Evolutionary conservation across 2,113 vertebrate genomes (phyloP).

Genomic region (Lasiurus borealis): DNA sequence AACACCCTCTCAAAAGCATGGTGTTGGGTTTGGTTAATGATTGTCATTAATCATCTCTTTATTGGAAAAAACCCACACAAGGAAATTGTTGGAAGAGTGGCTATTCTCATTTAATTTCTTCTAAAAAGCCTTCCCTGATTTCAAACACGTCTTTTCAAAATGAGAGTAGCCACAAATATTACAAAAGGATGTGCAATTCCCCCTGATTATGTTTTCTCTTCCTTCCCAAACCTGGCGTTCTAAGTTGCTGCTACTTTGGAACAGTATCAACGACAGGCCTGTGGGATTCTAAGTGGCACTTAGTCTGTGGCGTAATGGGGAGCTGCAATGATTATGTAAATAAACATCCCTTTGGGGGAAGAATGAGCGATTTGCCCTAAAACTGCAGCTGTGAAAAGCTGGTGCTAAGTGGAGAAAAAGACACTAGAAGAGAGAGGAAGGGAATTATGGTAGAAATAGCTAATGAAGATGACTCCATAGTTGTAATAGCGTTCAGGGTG

Average conservation of each 20-base stretch:
- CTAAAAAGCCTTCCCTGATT: constrained; percentile 25
- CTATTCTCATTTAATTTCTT: constrained; percentile 31
- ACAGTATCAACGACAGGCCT: neutral
- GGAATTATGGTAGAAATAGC: neutral
- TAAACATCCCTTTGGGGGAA: neutral
- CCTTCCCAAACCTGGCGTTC: neutral
- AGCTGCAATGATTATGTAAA: constrained; percentile 15
- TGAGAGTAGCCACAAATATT: neutral
- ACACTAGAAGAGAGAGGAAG: neutral
- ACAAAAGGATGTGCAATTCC: neutral
- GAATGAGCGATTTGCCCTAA: neutral
- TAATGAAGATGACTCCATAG: neutral
- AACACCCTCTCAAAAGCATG: neutral
- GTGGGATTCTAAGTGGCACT: neutral
- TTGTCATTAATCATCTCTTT: neutral
- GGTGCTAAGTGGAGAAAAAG: neutral
- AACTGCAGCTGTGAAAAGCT: constrained; percentile 35
- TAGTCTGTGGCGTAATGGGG: neutral
- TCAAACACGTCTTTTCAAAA: constrained; percentile 49
- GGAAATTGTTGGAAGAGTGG: neutral
- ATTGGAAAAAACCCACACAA: constrained; percentile 27
- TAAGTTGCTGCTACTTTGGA: neutral
- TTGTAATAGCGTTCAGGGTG: fast-evolving
- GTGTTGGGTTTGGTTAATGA: neutral
- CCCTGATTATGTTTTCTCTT: neutral